Evolutionary conservation across 2,888 invertebrate genomes (phyloP).

Genomic region (Euclidia mi): DNA sequence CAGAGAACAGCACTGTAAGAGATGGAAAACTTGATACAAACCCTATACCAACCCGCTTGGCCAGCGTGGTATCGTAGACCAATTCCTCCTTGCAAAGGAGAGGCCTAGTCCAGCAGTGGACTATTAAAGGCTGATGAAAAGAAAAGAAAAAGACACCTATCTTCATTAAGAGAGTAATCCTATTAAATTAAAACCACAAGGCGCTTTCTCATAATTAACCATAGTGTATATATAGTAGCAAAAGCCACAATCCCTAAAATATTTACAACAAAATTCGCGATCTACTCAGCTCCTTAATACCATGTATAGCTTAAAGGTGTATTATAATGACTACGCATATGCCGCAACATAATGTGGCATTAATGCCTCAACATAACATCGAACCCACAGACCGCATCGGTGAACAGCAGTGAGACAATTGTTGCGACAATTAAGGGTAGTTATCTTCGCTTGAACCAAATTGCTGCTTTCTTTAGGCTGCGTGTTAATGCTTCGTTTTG

Average conservation of each 20-base stretch:
- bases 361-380: slow-evolving; percentile 22
- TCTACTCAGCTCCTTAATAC: slow-evolving; percentile 22
- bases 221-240: background rate
- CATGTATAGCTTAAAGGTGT: too few relatives aligned
- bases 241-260: slow-evolving; percentile 18
- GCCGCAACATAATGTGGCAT: slow-evolving; percentile 27
- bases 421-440: slow-evolving; percentile 73
- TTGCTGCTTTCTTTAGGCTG: slow-evolving; percentile 77
- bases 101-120: too few relatives aligned
- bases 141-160: too few relatives aligned
- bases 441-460: slow-evolving; percentile 69
- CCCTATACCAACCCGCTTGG: too few relatives aligned
- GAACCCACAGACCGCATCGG: slow-evolving; percentile 53
- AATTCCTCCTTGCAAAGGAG: too few relatives aligned
- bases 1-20: too few relatives aligned
- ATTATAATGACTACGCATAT: slow-evolving; percentile 44
- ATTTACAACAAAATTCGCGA: slow-evolving; percentile 13
- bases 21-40: too few relatives aligned
- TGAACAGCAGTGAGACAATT: slow-evolving; percentile 69
- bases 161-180: background rate
- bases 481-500: slow-evolving; percentile 66
- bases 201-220: slow-evolving; percentile 20
- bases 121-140: too few relatives aligned
- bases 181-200: slow-evolving; percentile 9
- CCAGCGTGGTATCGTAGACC: too few relatives aligned